Conservation (phyloP, 2,797 vertebrate genomes). For the Epinephelus awoara region DNA sequence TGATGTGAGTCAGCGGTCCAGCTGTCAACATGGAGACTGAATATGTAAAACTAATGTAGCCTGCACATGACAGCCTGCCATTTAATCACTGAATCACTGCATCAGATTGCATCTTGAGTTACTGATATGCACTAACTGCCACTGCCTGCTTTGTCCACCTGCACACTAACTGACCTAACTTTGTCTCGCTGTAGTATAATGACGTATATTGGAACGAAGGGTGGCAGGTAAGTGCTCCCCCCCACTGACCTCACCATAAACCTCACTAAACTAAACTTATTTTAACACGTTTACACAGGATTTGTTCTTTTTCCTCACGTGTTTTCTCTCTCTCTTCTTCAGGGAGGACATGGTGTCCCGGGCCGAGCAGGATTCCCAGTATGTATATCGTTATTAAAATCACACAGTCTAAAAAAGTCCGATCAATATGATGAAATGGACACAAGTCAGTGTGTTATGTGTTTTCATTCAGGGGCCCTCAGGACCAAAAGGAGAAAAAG, state of each 20-base stretch:
- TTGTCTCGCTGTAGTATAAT: slow-evolving; percentile 79
- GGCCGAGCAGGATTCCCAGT: slow-evolving; percentile 87
- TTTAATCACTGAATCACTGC: slow-evolving; percentile 14
- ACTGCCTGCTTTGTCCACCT: slow-evolving; percentile 50
- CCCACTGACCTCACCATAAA: slow-evolving; percentile 10
- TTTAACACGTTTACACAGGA: not conserved
- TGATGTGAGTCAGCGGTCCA: slow-evolving; percentile 68
- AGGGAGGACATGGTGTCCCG: slow-evolving; percentile 75
- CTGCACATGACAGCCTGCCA: not conserved
- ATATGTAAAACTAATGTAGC: not conserved
- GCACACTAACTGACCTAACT: slow-evolving; percentile 74
- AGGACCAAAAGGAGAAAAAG: slow-evolving; percentile 90
- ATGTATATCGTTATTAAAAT: slow-evolving; percentile 56
- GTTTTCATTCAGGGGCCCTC: slow-evolving; percentile 83
- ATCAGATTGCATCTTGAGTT: slow-evolving; percentile 1
- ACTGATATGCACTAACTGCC: slow-evolving; percentile 64
- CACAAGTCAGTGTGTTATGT: not conserved
- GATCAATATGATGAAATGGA: not conserved
- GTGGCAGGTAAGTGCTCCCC: slow-evolving; percentile 75
- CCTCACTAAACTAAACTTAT: not conserved
- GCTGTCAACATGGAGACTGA: not conserved
- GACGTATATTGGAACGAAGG: slow-evolving; percentile 71
- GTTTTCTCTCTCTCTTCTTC: slow-evolving; percentile 14
- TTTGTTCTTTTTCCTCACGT: slow-evolving; percentile 3
- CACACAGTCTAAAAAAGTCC: not conserved